A percentile compares a stretch with the other conserved stretches of the same genome.
Evolutionary conservation across 2,888 invertebrate species (phyloP).

Genomic region (Cephus sareptanus): DNA sequence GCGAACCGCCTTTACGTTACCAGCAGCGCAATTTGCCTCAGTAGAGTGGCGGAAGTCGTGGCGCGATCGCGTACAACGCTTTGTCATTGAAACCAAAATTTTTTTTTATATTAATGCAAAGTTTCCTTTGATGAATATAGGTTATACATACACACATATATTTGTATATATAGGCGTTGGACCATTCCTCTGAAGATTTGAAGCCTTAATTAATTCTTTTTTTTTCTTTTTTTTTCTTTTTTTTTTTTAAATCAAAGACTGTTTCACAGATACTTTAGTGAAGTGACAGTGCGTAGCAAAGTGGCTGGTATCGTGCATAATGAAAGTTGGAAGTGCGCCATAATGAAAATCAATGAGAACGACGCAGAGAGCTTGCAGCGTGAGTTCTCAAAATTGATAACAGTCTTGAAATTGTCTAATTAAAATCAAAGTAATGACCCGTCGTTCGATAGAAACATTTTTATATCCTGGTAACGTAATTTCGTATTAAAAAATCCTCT

Average conservation of each 20-base stretch:
- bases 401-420: not conserved
- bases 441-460: no score
- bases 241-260: not conserved
- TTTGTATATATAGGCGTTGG: not conserved
- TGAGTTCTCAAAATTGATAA: slow-evolving; percentile 32
- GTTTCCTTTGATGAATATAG: not conserved
- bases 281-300: not conserved
- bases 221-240: not conserved
- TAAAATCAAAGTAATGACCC: not conserved
- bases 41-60: not conserved
- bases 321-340: slow-evolving; percentile 15
- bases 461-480: no score
- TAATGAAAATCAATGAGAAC: slow-evolving; percentile 48
- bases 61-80: not conserved
- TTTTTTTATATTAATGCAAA: not conserved
- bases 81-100: not conserved
- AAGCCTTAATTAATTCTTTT: not conserved
- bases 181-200: no score
- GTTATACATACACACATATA: not conserved
- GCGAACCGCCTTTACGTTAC: not conserved
- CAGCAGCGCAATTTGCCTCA: not conserved
- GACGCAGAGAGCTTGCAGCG: slow-evolving; percentile 37
- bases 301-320: not conserved
- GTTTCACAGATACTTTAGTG: not conserved
- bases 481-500: no score